Evolutionary conservation across 2,113 vertebrate genomes (phyloP).

Genomic region (Semnornis frantzii): DNA sequence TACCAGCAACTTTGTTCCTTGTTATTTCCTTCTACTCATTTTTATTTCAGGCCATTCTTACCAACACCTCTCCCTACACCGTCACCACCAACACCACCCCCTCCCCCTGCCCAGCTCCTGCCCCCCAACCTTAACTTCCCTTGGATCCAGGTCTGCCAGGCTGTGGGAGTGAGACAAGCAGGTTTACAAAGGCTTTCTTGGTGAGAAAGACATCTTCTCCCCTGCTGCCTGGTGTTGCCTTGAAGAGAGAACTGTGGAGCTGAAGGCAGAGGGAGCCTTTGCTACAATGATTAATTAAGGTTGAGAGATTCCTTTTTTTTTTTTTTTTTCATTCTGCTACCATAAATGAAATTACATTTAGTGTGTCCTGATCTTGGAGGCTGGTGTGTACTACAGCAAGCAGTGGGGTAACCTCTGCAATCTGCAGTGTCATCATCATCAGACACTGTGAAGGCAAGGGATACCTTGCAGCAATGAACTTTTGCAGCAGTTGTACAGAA

Average conservation of each 20-base stretch:
- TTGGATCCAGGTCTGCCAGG: neutral
- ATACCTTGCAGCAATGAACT: neutral
- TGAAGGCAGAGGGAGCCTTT: conserved; percentile 39
- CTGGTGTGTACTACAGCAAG: no score
- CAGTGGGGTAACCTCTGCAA: neutral
- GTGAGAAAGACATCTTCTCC: neutral
- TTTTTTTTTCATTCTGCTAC: neutral
- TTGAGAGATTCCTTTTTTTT: neutral
- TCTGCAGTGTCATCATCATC: neutral
- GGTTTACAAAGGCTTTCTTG: neutral
- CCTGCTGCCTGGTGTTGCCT: neutral
- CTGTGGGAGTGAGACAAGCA: neutral
- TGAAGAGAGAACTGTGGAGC: neutral
- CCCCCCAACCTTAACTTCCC: neutral
- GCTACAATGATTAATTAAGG: neutral
- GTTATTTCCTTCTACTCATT: neutral
- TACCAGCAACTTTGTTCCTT: neutral
- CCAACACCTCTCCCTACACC: no score
- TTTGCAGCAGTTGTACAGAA: neutral
- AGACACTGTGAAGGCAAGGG: neutral
- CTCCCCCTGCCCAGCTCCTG: no score
- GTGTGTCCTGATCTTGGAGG: neutral
- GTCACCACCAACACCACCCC: no score
- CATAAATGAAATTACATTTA: neutral
- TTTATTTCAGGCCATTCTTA: neutral